phyloP scores from a whole-genome alignment of 2,888 invertebrate species.

The Hartigia nigra region DNA sequence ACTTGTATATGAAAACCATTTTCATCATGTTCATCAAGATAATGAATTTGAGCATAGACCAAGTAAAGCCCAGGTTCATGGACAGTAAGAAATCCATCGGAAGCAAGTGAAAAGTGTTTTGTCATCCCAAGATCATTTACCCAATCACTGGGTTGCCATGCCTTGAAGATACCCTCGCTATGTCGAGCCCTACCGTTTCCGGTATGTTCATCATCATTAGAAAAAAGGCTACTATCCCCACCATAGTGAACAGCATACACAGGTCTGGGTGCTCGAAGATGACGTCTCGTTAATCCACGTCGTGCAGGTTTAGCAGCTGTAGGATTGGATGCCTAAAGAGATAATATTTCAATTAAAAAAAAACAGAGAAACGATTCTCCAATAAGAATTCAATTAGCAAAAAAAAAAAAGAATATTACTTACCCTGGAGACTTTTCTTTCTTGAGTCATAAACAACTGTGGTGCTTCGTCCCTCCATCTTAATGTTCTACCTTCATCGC shows the following conservation, averaged over 20 bases:
- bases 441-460: neutral
- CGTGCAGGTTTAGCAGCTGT: neutral
- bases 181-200: slow-evolving; percentile 78
- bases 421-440: neutral
- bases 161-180: slow-evolving; percentile 71
- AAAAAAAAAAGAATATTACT: neutral
- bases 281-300: slow-evolving; percentile 40
- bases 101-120: slow-evolving; percentile 70
- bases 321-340: neutral
- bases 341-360: neutral
- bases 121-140: slow-evolving; percentile 72
- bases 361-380: neutral
- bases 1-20: slow-evolving; percentile 80
- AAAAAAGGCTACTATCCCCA: slow-evolving; percentile 48
- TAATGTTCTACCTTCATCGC: neutral
- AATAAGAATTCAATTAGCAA: neutral
- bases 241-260: slow-evolving; percentile 54
- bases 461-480: neutral
- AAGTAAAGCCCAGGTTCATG: slow-evolving; percentile 80
- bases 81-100: slow-evolving; percentile 75
- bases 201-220: slow-evolving; percentile 55
- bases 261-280: slow-evolving; percentile 43
- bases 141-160: slow-evolving; percentile 76
- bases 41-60: slow-evolving; percentile 85
- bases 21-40: slow-evolving; percentile 80